Percentiles rank a stretch among this genome's conserved stretches.
phyloP scores from a whole-genome alignment of 2,888 invertebrate genomes.

The Oscheius sp. region DNA sequence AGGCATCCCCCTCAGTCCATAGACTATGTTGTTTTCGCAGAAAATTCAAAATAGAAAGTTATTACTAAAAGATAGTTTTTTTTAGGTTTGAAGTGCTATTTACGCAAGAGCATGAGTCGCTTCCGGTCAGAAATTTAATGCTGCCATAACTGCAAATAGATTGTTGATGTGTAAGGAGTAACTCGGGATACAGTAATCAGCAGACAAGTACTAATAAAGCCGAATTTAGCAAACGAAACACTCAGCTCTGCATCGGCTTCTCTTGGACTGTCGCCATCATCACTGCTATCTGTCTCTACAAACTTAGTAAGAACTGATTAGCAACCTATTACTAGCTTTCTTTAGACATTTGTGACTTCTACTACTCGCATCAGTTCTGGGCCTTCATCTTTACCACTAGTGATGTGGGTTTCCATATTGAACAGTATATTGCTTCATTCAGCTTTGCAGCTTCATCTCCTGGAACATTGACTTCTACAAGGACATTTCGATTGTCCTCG shows the following conservation, averaged over 20 bases:
- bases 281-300: slow-evolving; percentile 31
- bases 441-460: slow-evolving; percentile 39
- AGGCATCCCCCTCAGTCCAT: background rate
- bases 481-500: slow-evolving; percentile 32
- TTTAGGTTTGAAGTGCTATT: no score
- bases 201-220: no score
- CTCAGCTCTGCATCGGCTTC: background rate
- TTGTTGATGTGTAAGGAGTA: no score
- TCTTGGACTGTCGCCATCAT: slow-evolving; percentile 26
- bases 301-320: slow-evolving; percentile 13
- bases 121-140: no score
- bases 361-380: slow-evolving; percentile 27
- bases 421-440: background rate
- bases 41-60: no score
- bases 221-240: slow-evolving; percentile 27
- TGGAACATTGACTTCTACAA: slow-evolving; percentile 46
- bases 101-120: no score
- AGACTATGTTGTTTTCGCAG: no score
- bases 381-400: slow-evolving; percentile 15
- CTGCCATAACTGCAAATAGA: no score
- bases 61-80: no score
- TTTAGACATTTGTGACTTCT: slow-evolving; percentile 32
- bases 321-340: background rate
- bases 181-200: background rate
- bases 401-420: slow-evolving; percentile 14